phyloP scores from a whole-genome alignment of 1,140 invertebrate species.

The Hormaphis cornu region DNA sequence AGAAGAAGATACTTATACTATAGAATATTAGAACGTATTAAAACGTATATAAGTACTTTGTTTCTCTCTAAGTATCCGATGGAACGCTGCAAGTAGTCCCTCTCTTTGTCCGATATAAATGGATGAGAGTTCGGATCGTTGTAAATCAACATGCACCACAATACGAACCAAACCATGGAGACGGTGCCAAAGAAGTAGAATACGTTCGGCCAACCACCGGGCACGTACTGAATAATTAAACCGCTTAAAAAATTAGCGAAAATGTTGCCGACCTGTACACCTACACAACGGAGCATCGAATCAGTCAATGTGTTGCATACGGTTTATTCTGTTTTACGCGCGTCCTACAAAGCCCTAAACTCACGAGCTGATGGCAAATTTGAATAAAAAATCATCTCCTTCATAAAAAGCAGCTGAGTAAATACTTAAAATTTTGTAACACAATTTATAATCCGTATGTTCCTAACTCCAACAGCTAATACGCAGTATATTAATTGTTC shows the following conservation, averaged over 20 bases:
- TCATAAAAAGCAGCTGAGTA: no score
- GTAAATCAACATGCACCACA: slow-evolving; percentile 65
- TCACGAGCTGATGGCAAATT: no score
- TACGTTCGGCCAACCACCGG: slow-evolving; percentile 62
- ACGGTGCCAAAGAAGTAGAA: slow-evolving; percentile 75
- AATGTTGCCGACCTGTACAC: slow-evolving; percentile 56
- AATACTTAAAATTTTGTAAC: no score
- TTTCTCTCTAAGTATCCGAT: slow-evolving; percentile 37
- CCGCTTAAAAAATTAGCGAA: slow-evolving; percentile 65
- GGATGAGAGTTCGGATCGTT: slow-evolving; percentile 71
- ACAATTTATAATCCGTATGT: no score
- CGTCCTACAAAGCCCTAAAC: no score
- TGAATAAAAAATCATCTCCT: no score
- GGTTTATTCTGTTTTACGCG: no score
- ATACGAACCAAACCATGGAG: slow-evolving; percentile 61
- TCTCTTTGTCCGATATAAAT: slow-evolving; percentile 69
- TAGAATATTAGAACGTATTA: no score
- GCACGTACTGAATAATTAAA: slow-evolving; percentile 52
- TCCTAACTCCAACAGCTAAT: no score
- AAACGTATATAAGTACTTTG: slow-evolving; percentile 31
- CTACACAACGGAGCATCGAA: slow-evolving; percentile 32
- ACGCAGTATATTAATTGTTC: no score
- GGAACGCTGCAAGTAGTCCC: slow-evolving; percentile 54
- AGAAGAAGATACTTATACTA: no score
- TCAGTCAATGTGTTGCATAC: no score